Conservation (phyloP, 1,140 invertebrate species). For the Notospermus geniculatus region DNA sequence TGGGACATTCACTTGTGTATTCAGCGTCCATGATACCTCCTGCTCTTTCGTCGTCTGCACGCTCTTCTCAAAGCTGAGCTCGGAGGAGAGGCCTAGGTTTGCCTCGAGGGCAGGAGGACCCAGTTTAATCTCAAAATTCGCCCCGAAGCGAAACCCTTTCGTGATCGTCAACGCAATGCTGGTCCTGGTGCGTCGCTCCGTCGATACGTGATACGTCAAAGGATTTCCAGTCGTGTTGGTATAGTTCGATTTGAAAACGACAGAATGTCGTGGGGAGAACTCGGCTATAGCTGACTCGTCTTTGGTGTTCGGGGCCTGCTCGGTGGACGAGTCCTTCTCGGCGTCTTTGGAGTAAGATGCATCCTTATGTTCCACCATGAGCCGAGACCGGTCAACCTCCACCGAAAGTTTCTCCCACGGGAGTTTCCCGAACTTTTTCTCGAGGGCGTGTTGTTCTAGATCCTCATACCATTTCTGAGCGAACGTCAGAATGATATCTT, state of each 20-base stretch:
- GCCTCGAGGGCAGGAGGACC: slow-evolving; percentile 53
- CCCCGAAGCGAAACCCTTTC: slow-evolving; percentile 7
- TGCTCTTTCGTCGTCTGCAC: slow-evolving; percentile 56
- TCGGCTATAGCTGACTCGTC: neutral
- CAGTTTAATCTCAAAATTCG: neutral
- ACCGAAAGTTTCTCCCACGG: neutral
- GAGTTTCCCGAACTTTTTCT: slow-evolving; percentile 9
- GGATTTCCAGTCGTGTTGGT: neutral
- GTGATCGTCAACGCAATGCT: slow-evolving; percentile 1
- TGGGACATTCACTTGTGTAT: slow-evolving; percentile 57
- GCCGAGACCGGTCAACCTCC: neutral
- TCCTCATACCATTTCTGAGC: slow-evolving; percentile 2
- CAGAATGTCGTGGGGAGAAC: neutral
- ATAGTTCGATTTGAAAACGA: slow-evolving; percentile 2
- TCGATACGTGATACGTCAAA: neutral
- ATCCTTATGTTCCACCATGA: neutral
- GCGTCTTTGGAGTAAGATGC: neutral
- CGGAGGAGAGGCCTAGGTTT: slow-evolving; percentile 58
- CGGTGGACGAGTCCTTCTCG: too few species aligned
- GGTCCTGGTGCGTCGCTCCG: slow-evolving; percentile 1
- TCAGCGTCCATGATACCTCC: slow-evolving; percentile 57
- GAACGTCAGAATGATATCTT: neutral
- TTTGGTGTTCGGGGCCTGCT: too few species aligned
- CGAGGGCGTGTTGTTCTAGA: neutral
- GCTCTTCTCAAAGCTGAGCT: slow-evolving; percentile 53